Evolutionary conservation across 2,797 vertebrate species (phyloP).

Genomic region (Acridotheres tristis): DNA sequence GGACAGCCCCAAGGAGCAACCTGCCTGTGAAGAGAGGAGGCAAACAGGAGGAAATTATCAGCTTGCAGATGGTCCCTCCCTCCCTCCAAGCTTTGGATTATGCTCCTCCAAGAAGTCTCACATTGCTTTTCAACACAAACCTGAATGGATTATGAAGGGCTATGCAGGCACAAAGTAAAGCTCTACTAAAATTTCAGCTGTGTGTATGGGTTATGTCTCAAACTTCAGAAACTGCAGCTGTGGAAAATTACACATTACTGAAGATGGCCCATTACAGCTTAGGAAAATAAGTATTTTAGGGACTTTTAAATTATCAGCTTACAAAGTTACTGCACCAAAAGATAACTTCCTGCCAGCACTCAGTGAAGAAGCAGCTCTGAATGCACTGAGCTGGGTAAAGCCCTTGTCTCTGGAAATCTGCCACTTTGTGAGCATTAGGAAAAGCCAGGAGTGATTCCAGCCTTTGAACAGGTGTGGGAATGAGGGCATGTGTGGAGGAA

Average conservation of each 20-base stretch:
- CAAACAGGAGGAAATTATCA: not conserved
- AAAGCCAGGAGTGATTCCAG: not conserved
- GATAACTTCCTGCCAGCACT: not conserved
- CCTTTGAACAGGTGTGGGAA: not conserved
- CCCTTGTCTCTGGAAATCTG: not conserved
- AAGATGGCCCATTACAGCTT: not conserved
- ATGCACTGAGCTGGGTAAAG: not conserved
- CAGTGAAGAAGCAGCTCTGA: not conserved
- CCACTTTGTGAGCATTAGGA: not conserved
- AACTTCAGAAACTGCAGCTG: not conserved
- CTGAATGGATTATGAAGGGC: not conserved
- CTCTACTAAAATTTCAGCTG: not conserved
- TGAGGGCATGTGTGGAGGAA: not conserved
- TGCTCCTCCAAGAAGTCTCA: not conserved
- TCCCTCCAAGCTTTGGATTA: not conserved
- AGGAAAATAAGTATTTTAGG: not conserved
- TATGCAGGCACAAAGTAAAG: not conserved
- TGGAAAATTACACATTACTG: no score
- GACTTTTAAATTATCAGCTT: not conserved
- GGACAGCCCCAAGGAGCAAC: not conserved
- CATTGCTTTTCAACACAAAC: not conserved
- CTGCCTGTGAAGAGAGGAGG: rapidly evolving
- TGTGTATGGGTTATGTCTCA: not conserved
- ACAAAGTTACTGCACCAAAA: not conserved
- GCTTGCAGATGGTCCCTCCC: not conserved